Evolutionary conservation across 1,140 invertebrate species (phyloP).

Genomic region (Steinernema khuongi): DNA sequence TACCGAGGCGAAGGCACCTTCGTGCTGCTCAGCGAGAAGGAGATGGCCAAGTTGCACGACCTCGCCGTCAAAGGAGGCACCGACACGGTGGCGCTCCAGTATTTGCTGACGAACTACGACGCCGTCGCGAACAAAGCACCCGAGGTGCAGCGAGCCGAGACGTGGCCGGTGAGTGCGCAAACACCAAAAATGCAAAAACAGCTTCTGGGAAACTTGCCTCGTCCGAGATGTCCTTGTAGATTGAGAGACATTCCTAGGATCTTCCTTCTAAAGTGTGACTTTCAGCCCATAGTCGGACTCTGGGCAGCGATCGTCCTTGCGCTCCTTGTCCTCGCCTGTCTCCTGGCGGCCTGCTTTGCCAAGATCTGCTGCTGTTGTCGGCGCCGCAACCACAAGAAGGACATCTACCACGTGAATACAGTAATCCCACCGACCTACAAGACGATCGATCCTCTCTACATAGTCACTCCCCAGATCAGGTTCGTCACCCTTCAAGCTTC

Average conservation of each 20-base stretch:
- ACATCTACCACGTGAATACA: constrained; percentile 37
- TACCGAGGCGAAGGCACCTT: constrained; percentile 36
- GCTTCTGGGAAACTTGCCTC: not conserved
- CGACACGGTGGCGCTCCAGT: constrained; percentile 38
- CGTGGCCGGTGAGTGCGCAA: constrained; percentile 17
- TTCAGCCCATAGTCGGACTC: constrained; percentile 35
- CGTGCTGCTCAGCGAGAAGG: constrained; percentile 35
- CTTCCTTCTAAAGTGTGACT: too few species aligned
- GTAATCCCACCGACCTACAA: constrained; percentile 30
- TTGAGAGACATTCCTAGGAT: too few species aligned
- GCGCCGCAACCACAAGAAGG: constrained; percentile 23
- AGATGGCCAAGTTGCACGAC: constrained; percentile 40
- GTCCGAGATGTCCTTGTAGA: too few species aligned
- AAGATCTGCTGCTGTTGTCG: constrained; percentile 36
- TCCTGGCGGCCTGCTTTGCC: constrained; percentile 29
- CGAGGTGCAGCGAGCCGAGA: constrained; percentile 24
- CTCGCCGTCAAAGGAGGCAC: constrained; percentile 32
- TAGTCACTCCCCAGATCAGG: constrained; percentile 30
- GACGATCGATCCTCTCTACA: constrained; percentile 38
- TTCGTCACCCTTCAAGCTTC: not conserved
- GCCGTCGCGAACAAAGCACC: constrained; percentile 28
- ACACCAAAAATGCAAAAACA: not conserved
- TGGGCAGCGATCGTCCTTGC: constrained; percentile 30
- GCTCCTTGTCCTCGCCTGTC: constrained; percentile 27
- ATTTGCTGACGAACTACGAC: constrained; percentile 36